phyloP scores from a whole-genome alignment of 2,113 vertebrate species.

The Plectropomus leopardus region DNA sequence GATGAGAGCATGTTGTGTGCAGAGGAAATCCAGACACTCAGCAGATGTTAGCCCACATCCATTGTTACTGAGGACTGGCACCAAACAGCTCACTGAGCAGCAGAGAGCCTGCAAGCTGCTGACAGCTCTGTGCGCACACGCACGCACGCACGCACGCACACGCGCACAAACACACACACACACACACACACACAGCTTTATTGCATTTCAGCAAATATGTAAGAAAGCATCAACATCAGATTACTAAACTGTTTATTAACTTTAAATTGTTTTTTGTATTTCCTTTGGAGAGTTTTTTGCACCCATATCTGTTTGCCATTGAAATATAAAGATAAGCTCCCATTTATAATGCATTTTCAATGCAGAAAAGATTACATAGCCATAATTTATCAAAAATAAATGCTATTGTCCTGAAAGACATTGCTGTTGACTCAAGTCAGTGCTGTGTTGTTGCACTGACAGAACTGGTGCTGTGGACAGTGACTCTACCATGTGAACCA shows the following conservation, averaged over 20 bases:
- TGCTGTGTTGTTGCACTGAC: too few relatives aligned
- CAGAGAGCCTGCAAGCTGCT: neutral
- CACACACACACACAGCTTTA: neutral
- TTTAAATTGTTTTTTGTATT: neutral
- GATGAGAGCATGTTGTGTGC: neutral
- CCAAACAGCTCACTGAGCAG: neutral
- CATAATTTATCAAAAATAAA: neutral
- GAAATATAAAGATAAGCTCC: too few relatives aligned
- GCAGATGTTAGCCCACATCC: neutral
- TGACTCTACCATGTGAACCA: too few relatives aligned
- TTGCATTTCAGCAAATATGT: too few relatives aligned
- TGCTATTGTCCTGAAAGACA: neutral
- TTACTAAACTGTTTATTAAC: too few relatives aligned
- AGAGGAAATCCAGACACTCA: neutral
- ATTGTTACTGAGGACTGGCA: neutral
- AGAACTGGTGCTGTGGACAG: too few relatives aligned
- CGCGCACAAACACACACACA: neutral
- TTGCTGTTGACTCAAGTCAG: neutral
- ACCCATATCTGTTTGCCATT: neutral
- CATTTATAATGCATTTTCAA: neutral
- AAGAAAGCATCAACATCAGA: neutral
- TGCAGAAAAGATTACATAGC: neutral
- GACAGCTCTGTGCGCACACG: neutral
- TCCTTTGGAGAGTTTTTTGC: neutral
- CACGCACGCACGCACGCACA: neutral